Percentiles rank a stretch among this genome's conserved stretches.
Evolutionary conservation across 2,888 invertebrate genomes (phyloP).

Genomic region (Scaptomyza tumidula): DNA sequence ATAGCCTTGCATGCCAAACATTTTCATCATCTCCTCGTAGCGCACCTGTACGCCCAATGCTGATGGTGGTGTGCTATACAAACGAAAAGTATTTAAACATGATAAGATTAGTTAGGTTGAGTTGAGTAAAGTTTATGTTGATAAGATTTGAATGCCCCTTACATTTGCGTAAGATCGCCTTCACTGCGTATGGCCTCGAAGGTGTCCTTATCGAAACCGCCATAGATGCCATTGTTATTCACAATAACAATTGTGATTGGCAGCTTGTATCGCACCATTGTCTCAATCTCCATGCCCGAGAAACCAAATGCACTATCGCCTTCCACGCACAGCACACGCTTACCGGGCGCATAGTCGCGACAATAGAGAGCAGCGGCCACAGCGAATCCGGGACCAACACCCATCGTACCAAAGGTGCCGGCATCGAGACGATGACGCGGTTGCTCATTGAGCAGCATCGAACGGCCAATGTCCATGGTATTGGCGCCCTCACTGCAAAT

Average conservation of each 20-base stretch:
- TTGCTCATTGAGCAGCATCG: slow-evolving; percentile 92
- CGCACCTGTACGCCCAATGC: slow-evolving; percentile 91
- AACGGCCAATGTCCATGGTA: slow-evolving; percentile 99
- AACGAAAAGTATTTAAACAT: slow-evolving; percentile 34
- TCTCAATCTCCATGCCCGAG: slow-evolving; percentile 99
- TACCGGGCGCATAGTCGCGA: slow-evolving; percentile 91
- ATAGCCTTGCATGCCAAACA: slow-evolving; percentile 93
- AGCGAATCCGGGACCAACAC: slow-evolving; percentile 96
- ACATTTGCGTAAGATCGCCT: slow-evolving; percentile 91
- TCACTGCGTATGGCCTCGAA: slow-evolving; percentile 89
- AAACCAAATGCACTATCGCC: slow-evolving; percentile 99
- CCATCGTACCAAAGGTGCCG: slow-evolving; percentile 99
- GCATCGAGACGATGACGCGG: slow-evolving; percentile 97
- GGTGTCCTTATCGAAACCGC: slow-evolving; percentile 92
- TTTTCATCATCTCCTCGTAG: slow-evolving; percentile 95
- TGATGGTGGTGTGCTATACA: slow-evolving; percentile 92
- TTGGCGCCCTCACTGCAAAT: slow-evolving; percentile 99
- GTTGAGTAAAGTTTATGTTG: slow-evolving; percentile 1
- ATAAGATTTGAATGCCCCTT: slow-evolving; percentile 82
- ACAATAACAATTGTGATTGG: slow-evolving; percentile 95
- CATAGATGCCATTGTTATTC: slow-evolving; percentile 98
- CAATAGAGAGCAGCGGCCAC: slow-evolving; percentile 96
- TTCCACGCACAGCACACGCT: slow-evolving; percentile 96
- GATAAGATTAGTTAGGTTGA: slow-evolving; percentile 38
- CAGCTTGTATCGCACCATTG: slow-evolving; percentile 96